Evolutionary conservation across 2,888 invertebrate genomes (phyloP), one percentile per base, ranked within the genome.

Genomic region (Iphiclides podalirius): DNA sequence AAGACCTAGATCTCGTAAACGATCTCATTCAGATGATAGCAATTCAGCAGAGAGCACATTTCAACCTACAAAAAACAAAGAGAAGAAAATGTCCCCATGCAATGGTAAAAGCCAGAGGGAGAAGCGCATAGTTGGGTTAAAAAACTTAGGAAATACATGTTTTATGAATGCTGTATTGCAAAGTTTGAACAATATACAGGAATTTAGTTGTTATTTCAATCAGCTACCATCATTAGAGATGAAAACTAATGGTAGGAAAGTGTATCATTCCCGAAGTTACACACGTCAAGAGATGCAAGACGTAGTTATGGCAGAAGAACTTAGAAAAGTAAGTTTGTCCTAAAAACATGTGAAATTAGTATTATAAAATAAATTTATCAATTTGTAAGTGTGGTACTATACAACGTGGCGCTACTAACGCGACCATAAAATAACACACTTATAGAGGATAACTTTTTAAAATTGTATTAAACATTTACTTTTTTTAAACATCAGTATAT

Each of bases 101-200:
- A 88, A 86, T 33, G 86, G 89, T 28, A 91, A 90, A 66, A 82
- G 72, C 61, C 89, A 85, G 63, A 79, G 90, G 64, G 92, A 92
- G 54, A 92, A 91, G 66, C 92, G 84, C 66, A 91, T 93, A 51
- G 92, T 93, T 61, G 95, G 95, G 28, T 86, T 95, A 68, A 90
- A 94, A 67, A 95, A 95, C 86, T 88, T 95, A 72, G 95, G 95
- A 59, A 95, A 95, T 73, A 95, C 95, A 42, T 95, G 95, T 77
- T 95, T 95, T 72, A 95, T 95, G 95, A 95, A 95, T 80, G 94
- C 94, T 13, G 95, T 95, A 52, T 82, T 95, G 52, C 95, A 95
- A 74, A 94, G 94, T 61, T 89, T 95, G 81, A 95, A 95, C 72
- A 95, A 95, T 77, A 95, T 95, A 69, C 93, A 94, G 74, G 94